phyloP scores from a whole-genome alignment of 2,888 invertebrate species.

The Sphecodes monilicornis region DNA sequence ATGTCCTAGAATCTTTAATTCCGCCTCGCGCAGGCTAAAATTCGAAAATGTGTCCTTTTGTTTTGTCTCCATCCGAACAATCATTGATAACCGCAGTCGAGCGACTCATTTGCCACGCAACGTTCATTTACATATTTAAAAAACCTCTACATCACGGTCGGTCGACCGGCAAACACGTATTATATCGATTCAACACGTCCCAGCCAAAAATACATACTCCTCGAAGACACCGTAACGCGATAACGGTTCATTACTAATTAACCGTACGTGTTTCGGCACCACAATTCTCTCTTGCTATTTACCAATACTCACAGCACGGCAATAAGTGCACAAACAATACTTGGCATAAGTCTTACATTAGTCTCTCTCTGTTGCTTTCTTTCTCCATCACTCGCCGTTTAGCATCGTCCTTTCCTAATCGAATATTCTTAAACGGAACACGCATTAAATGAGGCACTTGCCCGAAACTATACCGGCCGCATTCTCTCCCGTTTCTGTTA shows the following conservation, averaged over 20 bases:
- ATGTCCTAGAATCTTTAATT: not conserved
- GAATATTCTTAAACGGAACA: constrained; percentile 72
- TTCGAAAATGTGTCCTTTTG: not conserved
- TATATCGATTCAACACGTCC: constrained; percentile 51
- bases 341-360: constrained; percentile 74
- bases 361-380: constrained; percentile 45
- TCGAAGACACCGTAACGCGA: constrained; percentile 63
- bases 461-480: constrained; percentile 75
- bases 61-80: not conserved
- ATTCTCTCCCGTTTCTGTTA: constrained; percentile 58
- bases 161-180: constrained; percentile 40
- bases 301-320: constrained; percentile 73
- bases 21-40: not conserved
- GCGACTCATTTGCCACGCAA: constrained; percentile 41
- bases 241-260: constrained; percentile 44
- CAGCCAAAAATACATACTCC: constrained; percentile 58
- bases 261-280: constrained; percentile 46
- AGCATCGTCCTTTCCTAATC: constrained; percentile 56
- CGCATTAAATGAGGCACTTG: constrained; percentile 80
- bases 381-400: constrained; percentile 24
- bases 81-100: constrained; percentile 36
- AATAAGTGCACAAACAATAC: constrained; percentile 76
- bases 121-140: constrained; percentile 15
- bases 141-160: constrained; percentile 35
- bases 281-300: constrained; percentile 54